Evolutionary conservation across 1,140 invertebrate genomes (phyloP).

Genomic region (Adoxophyes honmai): DNA sequence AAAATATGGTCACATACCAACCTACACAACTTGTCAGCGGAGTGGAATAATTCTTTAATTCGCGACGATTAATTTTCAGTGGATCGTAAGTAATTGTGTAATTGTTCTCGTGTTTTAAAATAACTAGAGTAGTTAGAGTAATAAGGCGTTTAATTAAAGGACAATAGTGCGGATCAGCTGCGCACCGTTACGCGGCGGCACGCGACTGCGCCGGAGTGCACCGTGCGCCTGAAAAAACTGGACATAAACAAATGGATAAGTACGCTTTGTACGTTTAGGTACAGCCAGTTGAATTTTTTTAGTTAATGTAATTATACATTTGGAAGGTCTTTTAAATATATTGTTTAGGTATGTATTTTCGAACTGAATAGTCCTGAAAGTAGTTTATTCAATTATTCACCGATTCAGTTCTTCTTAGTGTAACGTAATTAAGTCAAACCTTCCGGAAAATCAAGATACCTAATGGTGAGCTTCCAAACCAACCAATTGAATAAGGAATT

Average conservation of each 20-base stretch:
- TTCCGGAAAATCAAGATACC: too few relatives aligned
- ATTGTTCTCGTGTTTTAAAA: constrained; percentile 20
- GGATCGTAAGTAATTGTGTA: constrained; percentile 10
- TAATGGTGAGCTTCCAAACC: too few relatives aligned
- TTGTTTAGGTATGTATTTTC: too few relatives aligned
- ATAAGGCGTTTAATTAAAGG: constrained; percentile 55
- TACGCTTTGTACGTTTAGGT: neutral
- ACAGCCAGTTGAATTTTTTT: too few relatives aligned
- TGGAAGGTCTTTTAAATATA: too few relatives aligned
- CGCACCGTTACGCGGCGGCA: constrained; percentile 52
- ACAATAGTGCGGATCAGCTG: constrained; percentile 58
- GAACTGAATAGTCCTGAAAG: too few relatives aligned
- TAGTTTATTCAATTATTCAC: too few relatives aligned
- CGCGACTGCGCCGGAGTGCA: constrained; percentile 34
- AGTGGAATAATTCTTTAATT: neutral
- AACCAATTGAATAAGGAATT: too few relatives aligned
- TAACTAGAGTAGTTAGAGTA: constrained; percentile 26
- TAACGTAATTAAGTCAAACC: too few relatives aligned
- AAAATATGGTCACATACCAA: neutral
- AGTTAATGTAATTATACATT: too few relatives aligned
- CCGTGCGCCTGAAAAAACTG: neutral
- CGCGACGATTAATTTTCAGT: constrained; percentile 16
- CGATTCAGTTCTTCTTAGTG: too few relatives aligned
- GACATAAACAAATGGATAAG: neutral
- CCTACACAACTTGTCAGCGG: neutral